phyloP scores from a whole-genome alignment of 2,888 invertebrate genomes.

The Lepas anatifera region DNA sequence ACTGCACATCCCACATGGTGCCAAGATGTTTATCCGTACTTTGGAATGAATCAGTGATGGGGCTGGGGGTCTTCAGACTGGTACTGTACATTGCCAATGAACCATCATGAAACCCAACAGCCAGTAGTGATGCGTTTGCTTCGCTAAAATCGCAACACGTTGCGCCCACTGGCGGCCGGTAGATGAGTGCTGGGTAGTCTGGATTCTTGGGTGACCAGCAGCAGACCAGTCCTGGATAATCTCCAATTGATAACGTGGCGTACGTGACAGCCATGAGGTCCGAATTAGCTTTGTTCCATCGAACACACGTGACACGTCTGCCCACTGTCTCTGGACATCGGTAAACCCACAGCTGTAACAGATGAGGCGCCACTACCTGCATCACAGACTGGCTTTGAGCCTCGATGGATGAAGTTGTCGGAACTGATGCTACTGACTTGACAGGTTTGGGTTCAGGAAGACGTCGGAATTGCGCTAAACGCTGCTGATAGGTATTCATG shows the following conservation, averaged over 20 bases:
- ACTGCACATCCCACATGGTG: not conserved
- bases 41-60: not conserved
- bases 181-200: not conserved
- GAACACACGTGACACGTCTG: not conserved
- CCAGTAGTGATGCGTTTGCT: not conserved
- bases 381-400: not conserved
- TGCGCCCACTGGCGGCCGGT: not conserved
- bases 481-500: slow-evolving; percentile 9
- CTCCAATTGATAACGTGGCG: not conserved
- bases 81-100: slow-evolving; percentile 1
- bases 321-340: not conserved
- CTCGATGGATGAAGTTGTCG: no score
- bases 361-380: not conserved
- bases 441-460: not conserved
- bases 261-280: not conserved
- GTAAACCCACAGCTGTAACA: not conserved
- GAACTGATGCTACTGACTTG: not conserved
- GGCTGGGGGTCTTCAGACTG: not conserved
- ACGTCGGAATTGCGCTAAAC: not conserved
- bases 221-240: not conserved
- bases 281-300: not conserved
- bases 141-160: not conserved
- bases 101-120: not conserved
- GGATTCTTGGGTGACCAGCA: slow-evolving; percentile 3
- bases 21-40: not conserved